Evolutionary conservation across 2,888 invertebrate species (phyloP).

Genomic region (Dorcus hopei): DNA sequence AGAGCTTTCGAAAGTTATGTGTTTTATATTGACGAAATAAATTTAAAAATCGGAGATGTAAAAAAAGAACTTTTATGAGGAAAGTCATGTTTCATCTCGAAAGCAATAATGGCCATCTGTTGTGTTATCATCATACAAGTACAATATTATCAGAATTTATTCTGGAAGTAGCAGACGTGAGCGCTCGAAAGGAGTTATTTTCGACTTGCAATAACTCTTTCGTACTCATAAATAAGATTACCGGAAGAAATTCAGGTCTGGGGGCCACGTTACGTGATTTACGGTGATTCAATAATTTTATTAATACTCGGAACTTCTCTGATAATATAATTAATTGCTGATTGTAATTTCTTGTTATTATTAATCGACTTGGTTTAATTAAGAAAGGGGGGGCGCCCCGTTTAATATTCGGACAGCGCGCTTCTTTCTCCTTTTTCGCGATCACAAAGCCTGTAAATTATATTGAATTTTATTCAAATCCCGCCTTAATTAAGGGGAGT

Average conservation of each 20-base stretch:
- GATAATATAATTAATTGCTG: too few relatives aligned
- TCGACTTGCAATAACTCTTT: constrained; percentile 38
- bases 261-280: constrained; percentile 7
- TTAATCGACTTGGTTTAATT: too few relatives aligned
- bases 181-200: constrained; percentile 27
- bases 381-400: too few relatives aligned
- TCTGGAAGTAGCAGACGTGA: constrained; percentile 27
- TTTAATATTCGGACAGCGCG: too few relatives aligned
- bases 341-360: too few relatives aligned
- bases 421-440: too few relatives aligned
- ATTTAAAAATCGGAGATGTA: background rate
- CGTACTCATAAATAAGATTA: constrained; percentile 39
- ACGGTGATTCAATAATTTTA: constrained; percentile 2
- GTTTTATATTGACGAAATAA: background rate
- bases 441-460: background rate
- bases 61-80: background rate
- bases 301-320: background rate
- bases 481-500: constrained; percentile 11
- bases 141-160: constrained; percentile 40
- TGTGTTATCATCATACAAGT: constrained; percentile 39
- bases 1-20: too few relatives aligned
- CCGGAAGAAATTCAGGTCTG: constrained; percentile 18
- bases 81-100: constrained; percentile 6
- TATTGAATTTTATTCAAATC: constrained; percentile 1
- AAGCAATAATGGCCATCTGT: constrained; percentile 40